phyloP scores from a whole-genome alignment of 1,140 invertebrate genomes.

The Contarinia nasturtii region DNA sequence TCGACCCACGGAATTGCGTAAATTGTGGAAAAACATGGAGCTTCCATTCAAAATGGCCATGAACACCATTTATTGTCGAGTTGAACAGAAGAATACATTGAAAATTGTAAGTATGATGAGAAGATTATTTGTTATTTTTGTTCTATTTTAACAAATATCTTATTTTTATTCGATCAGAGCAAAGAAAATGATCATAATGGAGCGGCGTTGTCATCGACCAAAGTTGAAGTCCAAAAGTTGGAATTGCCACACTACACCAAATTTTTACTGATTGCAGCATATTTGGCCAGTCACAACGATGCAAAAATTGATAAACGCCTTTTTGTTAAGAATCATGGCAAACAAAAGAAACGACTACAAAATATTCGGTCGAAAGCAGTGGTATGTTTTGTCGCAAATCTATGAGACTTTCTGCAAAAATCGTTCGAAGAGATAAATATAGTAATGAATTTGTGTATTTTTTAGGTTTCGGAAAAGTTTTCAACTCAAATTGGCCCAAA shows the following conservation, averaged over 20 bases:
- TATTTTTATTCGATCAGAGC: not conserved
- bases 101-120: not conserved
- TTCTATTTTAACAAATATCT: not conserved
- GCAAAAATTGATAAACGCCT: slow-evolving; percentile 64
- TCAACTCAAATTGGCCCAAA: slow-evolving; percentile 53
- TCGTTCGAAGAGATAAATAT: too few relatives aligned
- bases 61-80: slow-evolving; percentile 57
- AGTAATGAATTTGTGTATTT: slow-evolving; percentile 6
- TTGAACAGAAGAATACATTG: slow-evolving; percentile 19
- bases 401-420: too few relatives aligned
- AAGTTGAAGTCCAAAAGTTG: slow-evolving; percentile 40
- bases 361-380: slow-evolving; percentile 33
- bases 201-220: slow-evolving; percentile 10
- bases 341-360: slow-evolving; percentile 34
- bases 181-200: not conserved
- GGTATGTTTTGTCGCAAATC: slow-evolving; percentile 5
- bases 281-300: slow-evolving; percentile 79
- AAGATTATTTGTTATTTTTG: not conserved
- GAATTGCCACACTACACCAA: slow-evolving; percentile 80
- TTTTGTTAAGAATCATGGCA: slow-evolving; percentile 56
- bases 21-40: slow-evolving; percentile 59
- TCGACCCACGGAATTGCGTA: slow-evolving; percentile 36
- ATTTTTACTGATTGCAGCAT: slow-evolving; percentile 71
- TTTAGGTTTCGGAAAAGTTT: slow-evolving; percentile 27
- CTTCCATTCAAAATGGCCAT: slow-evolving; percentile 52